Conservation (phyloP, 2,113 vertebrate genomes). For the Epinephelus lanceolatus region DNA sequence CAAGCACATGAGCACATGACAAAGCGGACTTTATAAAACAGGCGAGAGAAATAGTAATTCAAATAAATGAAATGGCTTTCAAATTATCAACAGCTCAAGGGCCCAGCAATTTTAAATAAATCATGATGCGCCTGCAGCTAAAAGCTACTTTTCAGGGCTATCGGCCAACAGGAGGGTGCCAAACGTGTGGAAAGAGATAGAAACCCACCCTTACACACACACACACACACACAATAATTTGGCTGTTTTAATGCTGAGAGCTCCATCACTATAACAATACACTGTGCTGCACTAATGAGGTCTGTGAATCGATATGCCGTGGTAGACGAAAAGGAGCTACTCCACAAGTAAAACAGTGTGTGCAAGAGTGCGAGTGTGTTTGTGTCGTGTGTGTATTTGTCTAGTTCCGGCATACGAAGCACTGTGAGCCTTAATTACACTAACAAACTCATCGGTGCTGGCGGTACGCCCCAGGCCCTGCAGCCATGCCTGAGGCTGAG, state of each 20-base stretch:
- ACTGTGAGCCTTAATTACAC: conserved; percentile 83
- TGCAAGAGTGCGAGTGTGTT: conserved; percentile 32
- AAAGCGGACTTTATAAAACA: conserved; percentile 48
- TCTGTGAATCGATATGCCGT: conserved; percentile 81
- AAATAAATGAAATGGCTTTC: conserved; percentile 82
- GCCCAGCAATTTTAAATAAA: conserved; percentile 87
- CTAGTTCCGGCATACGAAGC: conserved; percentile 67
- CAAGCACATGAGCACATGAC: conserved; percentile 21
- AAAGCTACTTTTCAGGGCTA: conserved; percentile 82
- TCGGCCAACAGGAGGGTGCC: conserved; percentile 75
- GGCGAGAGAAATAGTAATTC: conserved; percentile 66
- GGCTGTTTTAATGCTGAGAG: conserved; percentile 79
- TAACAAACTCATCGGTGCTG: conserved; percentile 84
- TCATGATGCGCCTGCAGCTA: conserved; percentile 86
- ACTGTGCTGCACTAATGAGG: conserved; percentile 83
- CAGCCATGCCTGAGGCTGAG: conserved; percentile 83
- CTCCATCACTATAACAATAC: conserved; percentile 81
- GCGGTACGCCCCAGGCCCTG: conserved; percentile 79
- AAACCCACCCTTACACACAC: conserved; percentile 16
- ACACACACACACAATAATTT: conserved; percentile 59
- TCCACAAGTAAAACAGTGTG: conserved; percentile 67
- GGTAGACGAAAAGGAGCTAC: conserved; percentile 70
- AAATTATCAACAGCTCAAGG: conserved; percentile 82
- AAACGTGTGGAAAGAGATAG: conserved; percentile 55
- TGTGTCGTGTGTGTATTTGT: conserved; percentile 63